Evolutionary conservation across 2,888 invertebrate genomes (phyloP), one percentile per base, ranked within the genome.

Genomic region (Agonopterix alstromeriana): DNA sequence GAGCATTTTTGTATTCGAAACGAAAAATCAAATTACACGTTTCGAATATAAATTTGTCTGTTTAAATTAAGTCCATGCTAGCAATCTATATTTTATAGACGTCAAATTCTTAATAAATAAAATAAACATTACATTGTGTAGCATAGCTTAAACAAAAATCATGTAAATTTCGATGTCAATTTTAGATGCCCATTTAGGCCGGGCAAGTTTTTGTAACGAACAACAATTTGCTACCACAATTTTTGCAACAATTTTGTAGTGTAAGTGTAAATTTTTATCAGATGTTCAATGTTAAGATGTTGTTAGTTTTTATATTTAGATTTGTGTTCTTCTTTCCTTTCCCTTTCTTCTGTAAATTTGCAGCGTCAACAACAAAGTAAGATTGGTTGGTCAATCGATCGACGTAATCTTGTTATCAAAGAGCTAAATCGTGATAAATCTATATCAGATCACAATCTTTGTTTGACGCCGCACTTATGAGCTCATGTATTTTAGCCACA

Each of bases 141-240:
- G 77, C 71, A 82, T 83, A 85, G 85, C 82, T 81, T 84, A 82
- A 76, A 77, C 27, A 58, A 63, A 67, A 75, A 73, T 81, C 75
- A 73, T 86, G 82, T 84, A 85, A 80, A 80, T 79, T 77, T 86
- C 77, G 82, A 86, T 86, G 87, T 87, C 87, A 87, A 87, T 87
- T 87, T 77, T 87, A 84, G 83, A 60, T 55, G 71, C 70, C 64
- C 77, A 47, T 42, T 14, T 47, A 49, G 47, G 11, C 38, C 43
- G 49, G 42, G 43, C 41, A 3, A 38, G 42, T 49, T 52, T 17
- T 49, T 49, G 47, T 52, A 52, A 27, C 45, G 47, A 44, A 41
- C 40, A 44, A 36, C 10, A 43, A 61, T 83, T 84, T 85, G 86
- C 85, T 86, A 82, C 75, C 74, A 83, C 77, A 75, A 71, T 77